Base-by-base conservation (phyloP, 2,113 vertebrate genomes). In the Columbina picui region DNA sequence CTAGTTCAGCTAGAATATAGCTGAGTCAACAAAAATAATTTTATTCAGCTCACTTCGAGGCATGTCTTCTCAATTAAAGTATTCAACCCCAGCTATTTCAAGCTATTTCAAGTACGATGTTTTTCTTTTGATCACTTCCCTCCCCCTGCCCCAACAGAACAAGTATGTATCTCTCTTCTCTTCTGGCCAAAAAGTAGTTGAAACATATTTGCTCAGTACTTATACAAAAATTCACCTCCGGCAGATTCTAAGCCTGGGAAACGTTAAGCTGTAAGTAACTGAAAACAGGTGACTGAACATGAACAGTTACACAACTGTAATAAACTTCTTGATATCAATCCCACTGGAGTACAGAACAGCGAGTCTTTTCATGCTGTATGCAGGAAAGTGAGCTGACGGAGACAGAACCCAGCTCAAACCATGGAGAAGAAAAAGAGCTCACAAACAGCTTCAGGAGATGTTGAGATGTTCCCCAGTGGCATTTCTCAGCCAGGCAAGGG, bases 21-120 rank as follows among this genome's bases (percentile, higher is more conserved):
- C 17, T 85, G 69, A 88, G 78, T 77, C 63, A 92, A 90, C 45
- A 77, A 69, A 93, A 96, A 49, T n/a, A 78, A 80, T 63, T 94
- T 65, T 77, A 63, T 55, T 79, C n/a, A 74, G 64, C 41, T 75
- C 39, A 59, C n/a, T 88, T 57, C 32, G 38, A 76, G 67, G 63
- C 32, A 88, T 50, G 82, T 88, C 55, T 88, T 81, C 81, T 73
- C 52, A 86, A 76, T 39, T 63, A 74, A 71, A 11, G n/a, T 50
- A 57, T 15, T 39, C 49, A 73, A n/a, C 4, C 12, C 20, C 9
- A 87, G n/a, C 19, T 57, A 82, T 47, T 91, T 78, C 47, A 89
- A 81, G 57, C 50, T 70, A 34, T 80, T 84, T 71, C 26, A 60
- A n/a, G 36, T 80, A 79, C 9, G 7, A 43, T 22, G 7, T 32